A percentile compares a stretch with the other conserved stretches of the same genome.
Evolutionary conservation across 2,888 invertebrate species (phyloP).

Genomic region (Pterostichus madidus): DNA sequence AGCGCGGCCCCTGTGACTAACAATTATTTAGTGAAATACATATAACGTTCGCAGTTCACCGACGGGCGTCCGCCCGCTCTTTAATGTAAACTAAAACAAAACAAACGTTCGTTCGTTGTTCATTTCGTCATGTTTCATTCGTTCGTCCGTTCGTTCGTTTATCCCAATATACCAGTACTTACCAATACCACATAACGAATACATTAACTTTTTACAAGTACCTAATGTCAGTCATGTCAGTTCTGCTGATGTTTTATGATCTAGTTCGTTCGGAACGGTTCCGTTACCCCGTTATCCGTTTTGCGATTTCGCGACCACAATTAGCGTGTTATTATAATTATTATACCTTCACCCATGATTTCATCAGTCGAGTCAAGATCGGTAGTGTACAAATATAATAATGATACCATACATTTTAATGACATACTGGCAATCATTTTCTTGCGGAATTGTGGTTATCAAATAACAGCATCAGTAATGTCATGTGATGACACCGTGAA

Average conservation of each 20-base stretch:
- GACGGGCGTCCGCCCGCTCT: constrained; percentile 62
- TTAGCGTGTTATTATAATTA: constrained; percentile 53
- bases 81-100: constrained; percentile 59
- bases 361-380: constrained; percentile 48
- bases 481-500: constrained; percentile 63
- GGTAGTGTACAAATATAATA: constrained; percentile 66
- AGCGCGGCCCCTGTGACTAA: constrained; percentile 65
- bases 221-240: constrained; percentile 54
- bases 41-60: constrained; percentile 66
- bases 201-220: constrained; percentile 51
- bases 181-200: constrained; percentile 46
- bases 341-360: constrained; percentile 44
- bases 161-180: constrained; percentile 35
- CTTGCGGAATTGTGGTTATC: constrained; percentile 66
- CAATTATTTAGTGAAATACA: constrained; percentile 67
- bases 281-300: constrained; percentile 36
- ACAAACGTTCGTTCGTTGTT: constrained; percentile 45
- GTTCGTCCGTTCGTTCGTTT: constrained; percentile 45
- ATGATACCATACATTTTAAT: constrained; percentile 60
- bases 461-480: constrained; percentile 64
- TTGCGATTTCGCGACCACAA: constrained; percentile 39
- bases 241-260: constrained; percentile 45
- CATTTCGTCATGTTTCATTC: constrained; percentile 52
- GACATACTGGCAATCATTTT: constrained; percentile 67
- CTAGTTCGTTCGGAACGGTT: constrained; percentile 49